Base-by-base conservation (phyloP, 1,140 invertebrate genomes). In the Plectrocnemia conspersa region DNA sequence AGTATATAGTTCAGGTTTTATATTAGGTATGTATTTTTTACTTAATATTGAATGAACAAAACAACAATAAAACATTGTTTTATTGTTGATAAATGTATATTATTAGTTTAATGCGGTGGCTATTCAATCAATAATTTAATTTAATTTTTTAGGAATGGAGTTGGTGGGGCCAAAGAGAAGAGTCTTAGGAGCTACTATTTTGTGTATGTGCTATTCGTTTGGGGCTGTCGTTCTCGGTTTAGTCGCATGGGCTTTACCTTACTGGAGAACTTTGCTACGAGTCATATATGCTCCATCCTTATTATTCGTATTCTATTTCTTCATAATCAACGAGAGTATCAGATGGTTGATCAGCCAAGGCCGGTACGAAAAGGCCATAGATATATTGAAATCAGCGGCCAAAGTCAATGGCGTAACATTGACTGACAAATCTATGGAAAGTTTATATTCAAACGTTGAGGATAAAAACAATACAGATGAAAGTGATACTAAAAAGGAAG, bases 331-430 rank as follows among this genome's bases (percentile, higher is more conserved):
- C 0, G 83, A 85, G 68, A 85, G 82, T 19, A 76, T 84, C n/a
- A 72, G 88, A 53, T 92, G 89, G 89, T 72, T 90, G 1, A 68
- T 91, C 59, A 82, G 84, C 11, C 82, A 85, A 27, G 82, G 83
- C 5, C 79, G 80, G 50, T 76, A 82, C 32, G 68, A 81, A 0
- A 78, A 84, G 53, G 84, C 83, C 2, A 74, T 77, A n/a, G 64
- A 64, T n/a, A 75, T 83, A 19, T 70, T 86, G 5, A 74, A 76
- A 11, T 75, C 75, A 54, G 82, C 82, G 3, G 82, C 83, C 1
- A 74, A 77, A 63, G 77, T 85, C 10, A 93, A 93, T 64, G 81
- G 82, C 27, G 68, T 79, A 4, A 72, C 77, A 35, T 66, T 81
- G 6, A 69, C 75, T 6, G 76, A 80, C 33, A 72, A 81, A 25